Conservation (phyloP, 2,888 invertebrate species). For the Polyommatus iphigenia region DNA sequence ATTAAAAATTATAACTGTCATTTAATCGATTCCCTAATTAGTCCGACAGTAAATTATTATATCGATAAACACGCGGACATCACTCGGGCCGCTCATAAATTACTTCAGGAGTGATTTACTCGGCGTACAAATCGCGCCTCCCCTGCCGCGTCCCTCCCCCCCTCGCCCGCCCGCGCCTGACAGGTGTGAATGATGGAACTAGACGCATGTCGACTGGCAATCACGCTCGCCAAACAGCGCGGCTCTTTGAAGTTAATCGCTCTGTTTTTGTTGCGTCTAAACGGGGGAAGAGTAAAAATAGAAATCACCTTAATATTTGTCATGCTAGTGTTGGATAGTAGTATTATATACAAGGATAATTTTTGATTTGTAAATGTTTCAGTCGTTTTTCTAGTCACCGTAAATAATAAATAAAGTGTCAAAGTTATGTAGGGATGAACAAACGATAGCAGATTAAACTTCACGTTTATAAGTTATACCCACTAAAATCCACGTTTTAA, state of each 20-base stretch:
- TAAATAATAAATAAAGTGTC: background rate
- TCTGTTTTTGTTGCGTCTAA: conserved; percentile 45
- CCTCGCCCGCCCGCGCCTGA: conserved; percentile 61
- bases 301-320: conserved; percentile 37
- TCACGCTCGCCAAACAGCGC: conserved; percentile 54
- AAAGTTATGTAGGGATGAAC: background rate
- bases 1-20: background rate
- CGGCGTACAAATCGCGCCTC: conserved; percentile 67
- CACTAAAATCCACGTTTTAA: conserved; percentile 8
- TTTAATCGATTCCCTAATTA: conserved; percentile 2
- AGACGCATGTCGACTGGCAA: conserved; percentile 65
- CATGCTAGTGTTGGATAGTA: background rate
- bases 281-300: conserved; percentile 39
- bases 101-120: conserved; percentile 78
- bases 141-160: conserved; percentile 53
- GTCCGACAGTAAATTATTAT: conserved; percentile 7
- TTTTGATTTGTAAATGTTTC: background rate
- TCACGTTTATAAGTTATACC: conserved; percentile 3
- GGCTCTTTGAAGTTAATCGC: conserved; percentile 61
- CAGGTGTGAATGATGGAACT: conserved; percentile 64
- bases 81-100: conserved; percentile 69
- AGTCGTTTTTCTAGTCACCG: background rate
- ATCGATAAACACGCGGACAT: conserved; percentile 44
- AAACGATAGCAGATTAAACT: background rate
- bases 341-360: background rate